Percentiles rank a stretch among this genome's conserved stretches.
phyloP scores from a whole-genome alignment of 2,888 invertebrate genomes.

The Aplocera efformata region DNA sequence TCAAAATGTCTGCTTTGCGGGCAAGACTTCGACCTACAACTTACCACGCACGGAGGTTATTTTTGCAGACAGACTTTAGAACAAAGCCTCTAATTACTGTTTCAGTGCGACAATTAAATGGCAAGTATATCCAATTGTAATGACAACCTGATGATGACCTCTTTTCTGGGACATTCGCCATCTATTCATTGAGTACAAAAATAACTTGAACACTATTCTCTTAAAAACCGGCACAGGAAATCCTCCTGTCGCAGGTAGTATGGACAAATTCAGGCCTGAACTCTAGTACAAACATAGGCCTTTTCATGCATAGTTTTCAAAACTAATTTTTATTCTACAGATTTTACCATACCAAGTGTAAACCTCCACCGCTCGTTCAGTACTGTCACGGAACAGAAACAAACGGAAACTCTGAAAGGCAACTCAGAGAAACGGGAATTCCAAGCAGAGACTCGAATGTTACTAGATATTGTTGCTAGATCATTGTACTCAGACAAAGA shows the following conservation, averaged over 20 bases:
- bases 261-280: too few relatives aligned
- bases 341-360: constrained; percentile 11
- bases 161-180: too few relatives aligned
- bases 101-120: constrained; percentile 22
- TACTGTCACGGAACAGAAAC: constrained; percentile 48
- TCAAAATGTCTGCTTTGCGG: constrained; percentile 57
- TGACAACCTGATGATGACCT: too few relatives aligned
- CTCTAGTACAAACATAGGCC: too few relatives aligned
- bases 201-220: too few relatives aligned
- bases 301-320: too few relatives aligned
- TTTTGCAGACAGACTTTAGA: constrained; percentile 42
- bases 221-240: too few relatives aligned
- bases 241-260: too few relatives aligned
- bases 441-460: constrained; percentile 97
- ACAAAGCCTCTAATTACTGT: constrained; percentile 39
- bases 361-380: constrained; percentile 38
- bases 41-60: constrained; percentile 49
- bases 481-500: constrained; percentile 99
- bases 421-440: constrained; percentile 91
- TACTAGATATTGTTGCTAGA: constrained; percentile 97
- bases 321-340: constrained; percentile 19
- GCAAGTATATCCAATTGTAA: constrained; percentile 16
- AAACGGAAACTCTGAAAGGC: constrained; percentile 72
- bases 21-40: constrained; percentile 44
- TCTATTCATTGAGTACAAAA: too few relatives aligned